Evolutionary conservation across 2,113 vertebrate genomes (phyloP), one percentile per base, ranked within the genome.

Genomic region (Microcebus murinus): DNA sequence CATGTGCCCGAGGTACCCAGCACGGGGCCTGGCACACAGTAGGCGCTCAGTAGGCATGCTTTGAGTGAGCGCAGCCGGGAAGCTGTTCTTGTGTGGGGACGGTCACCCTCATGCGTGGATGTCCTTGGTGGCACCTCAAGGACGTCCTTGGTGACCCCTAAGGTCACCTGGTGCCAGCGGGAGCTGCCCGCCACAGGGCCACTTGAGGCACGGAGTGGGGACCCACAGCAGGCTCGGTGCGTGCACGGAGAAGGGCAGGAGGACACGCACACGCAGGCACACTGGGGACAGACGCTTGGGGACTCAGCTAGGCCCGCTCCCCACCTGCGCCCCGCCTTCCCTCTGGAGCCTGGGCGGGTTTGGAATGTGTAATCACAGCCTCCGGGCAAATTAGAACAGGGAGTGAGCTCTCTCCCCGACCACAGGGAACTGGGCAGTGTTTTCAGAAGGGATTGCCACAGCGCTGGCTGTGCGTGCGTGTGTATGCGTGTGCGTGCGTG

Each of bases 321-420:
- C n/a, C 1, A 1, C 15, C 87, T 0, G 18, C 29, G 9, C 63
- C 77, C 70, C 59, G 11, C 8, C 84, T n/a, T 45, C 74, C 27
- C 73, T 25, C 71, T 87, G 0, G 1, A 20, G 81, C 8, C 93
- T 88, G 93, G 93, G 27, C 0, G n/a, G 61, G 74, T 27, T 39
- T 87, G 97, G 97, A 97, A 97, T 94, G 91, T 91, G 93, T 97
- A 97, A 97, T 98, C 18, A 94, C 93, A 97, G 79, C 57, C 97
- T 80, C 18, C 27, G 6, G 96, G 96, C 93, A 94, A 93, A 96
- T 95, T 67, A 83, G 97, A 96, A 91, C 96, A 83, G 95, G 93
- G 97, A 96, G 95, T 48, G 57, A 93, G 45, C 95, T 42, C 88
- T 27, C 27, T 81, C 70, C 52, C 73, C 1, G 10, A 68, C 97